phyloP scores from a whole-genome alignment of 2,888 invertebrate species.

The Cryptophagus acutangulus region DNA sequence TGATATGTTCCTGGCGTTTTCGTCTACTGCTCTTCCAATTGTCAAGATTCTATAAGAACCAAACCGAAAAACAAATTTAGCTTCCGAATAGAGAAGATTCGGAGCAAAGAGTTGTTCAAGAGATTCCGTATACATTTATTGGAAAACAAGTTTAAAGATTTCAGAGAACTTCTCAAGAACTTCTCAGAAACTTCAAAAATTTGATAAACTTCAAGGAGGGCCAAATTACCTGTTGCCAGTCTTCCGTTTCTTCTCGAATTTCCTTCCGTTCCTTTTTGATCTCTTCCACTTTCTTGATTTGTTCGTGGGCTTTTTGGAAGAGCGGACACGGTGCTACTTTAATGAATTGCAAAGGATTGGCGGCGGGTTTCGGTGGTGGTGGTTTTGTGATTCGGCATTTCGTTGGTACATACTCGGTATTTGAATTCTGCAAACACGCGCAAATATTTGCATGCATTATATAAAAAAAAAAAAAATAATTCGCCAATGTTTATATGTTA shows the following conservation, averaged over 20 bases:
- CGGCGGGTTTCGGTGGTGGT: conserved; percentile 77
- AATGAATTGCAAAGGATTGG: conserved; percentile 84
- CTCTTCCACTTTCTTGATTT: conserved; percentile 78
- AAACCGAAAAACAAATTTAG: no score
- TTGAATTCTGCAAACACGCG: conserved; percentile 42
- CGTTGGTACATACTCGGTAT: conserved; percentile 47
- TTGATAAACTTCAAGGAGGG: no score
- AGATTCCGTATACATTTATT: no score
- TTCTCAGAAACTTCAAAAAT: no score
- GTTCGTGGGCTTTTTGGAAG: conserved; percentile 79
- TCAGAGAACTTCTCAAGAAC: no score
- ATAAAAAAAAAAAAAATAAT: conserved; percentile 16
- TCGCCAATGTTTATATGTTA: conserved; percentile 8
- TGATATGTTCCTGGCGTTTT: conserved; percentile 87
- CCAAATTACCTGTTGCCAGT: conserved; percentile 79
- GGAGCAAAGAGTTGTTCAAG: no score
- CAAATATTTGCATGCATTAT: no score
- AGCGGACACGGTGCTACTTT: conserved; percentile 84
- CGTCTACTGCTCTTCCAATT: conserved; percentile 91
- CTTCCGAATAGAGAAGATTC: no score
- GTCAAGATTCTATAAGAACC: conserved; percentile 75
- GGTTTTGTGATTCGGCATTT: conserved; percentile 61
- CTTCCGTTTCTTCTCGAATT: conserved; percentile 77
- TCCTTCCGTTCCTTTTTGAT: conserved; percentile 78
- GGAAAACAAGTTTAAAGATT: no score